Base-by-base conservation (phyloP, 1,140 invertebrate species). In the Papilio glaucus region DNA sequence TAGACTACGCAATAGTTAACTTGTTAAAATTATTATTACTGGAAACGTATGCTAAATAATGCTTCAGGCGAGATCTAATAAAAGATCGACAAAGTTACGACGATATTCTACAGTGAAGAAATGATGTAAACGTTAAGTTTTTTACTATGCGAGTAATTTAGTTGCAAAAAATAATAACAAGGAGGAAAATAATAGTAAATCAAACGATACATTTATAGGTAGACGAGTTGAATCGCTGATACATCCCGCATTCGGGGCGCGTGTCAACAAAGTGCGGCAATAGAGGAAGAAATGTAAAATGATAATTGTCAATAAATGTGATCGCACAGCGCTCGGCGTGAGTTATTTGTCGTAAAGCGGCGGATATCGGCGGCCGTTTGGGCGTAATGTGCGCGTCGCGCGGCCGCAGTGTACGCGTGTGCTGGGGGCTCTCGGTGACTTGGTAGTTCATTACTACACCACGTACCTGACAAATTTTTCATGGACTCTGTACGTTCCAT, bases 251-350 rank as follows among this genome's bases (percentile, higher is more conserved):
- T 9, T 72, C 74, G 73, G 63, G 74, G 70, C 73, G 67, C 73
- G 70, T 68, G 71, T 77, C 75, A 71, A 72, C 77, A 75, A 78
- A 73, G 73, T 77, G 76, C 62, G 72, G 77, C 77, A 42, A 82
- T 83, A 80, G 74, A 84, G 85, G 82, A 85, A 88, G 84, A 87
- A 78, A 86, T 82, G 81, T 77, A 78, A 84, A 85, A 88, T 82
- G 76, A 82, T 86, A 84, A 87, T 82, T 83, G 85, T 82, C 84
- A 78, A 86, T 87, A 86, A 87, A 83, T 78, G 72, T 75, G 78
- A 77, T 13, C 13, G 12, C 78, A 76, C 79, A 73, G 75, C 76
- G 73, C 29, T 8, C 10, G 24, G 26, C 26, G 42, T 69, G 67
- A 69, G n/a, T 69, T 69, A 69, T 69, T 76, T 75, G 73, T 72